A percentile compares a stretch with the other conserved stretches of the same genome.
Evolutionary conservation across 2,797 vertebrate species (phyloP).

Genomic region (Helostoma temminkii): DNA sequence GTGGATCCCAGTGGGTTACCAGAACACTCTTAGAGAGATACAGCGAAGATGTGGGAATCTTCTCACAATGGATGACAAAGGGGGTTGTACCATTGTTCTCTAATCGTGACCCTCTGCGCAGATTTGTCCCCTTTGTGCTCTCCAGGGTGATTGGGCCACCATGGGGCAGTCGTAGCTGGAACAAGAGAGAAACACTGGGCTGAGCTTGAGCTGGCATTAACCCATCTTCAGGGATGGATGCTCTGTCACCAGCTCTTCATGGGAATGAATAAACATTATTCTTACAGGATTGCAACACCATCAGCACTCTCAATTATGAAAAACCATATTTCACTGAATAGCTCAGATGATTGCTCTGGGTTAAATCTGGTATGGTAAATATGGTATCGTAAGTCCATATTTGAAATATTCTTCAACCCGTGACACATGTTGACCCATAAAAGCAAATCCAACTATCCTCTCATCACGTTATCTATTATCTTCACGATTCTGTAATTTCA

Average conservation of each 20-base stretch:
- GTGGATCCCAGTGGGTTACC: conserved; percentile 29
- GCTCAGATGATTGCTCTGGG: background rate
- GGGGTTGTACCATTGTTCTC: background rate
- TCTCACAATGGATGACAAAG: conserved; percentile 14
- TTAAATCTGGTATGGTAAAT: too few relatives aligned
- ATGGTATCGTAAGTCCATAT: conserved; percentile 66
- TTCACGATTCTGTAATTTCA: conserved; percentile 39
- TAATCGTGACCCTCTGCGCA: conserved; percentile 16
- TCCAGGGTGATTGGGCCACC: too few relatives aligned
- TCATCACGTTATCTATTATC: conserved; percentile 46
- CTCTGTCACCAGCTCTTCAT: conserved; percentile 38
- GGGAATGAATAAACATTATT: conserved; percentile 23
- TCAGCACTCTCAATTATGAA: conserved; percentile 28
- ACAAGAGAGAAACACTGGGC: too few relatives aligned
- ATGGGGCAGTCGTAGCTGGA: too few relatives aligned
- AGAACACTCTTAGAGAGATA: background rate
- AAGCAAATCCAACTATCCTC: conserved; percentile 53
- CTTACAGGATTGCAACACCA: conserved; percentile 42
- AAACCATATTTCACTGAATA: conserved; percentile 36
- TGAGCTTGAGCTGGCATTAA: conserved; percentile 58
- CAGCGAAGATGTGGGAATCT: conserved; percentile 10
- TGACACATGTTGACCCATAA: conserved; percentile 51
- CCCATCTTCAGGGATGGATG: conserved; percentile 44
- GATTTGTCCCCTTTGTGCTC: conserved; percentile 17
- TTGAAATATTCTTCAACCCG: conserved; percentile 45